These are phyloP conservation scores for Hydraecia micacea DNA, from an alignment of 2,888 invertebrate species.

Conservation along the genomic window DNA sequence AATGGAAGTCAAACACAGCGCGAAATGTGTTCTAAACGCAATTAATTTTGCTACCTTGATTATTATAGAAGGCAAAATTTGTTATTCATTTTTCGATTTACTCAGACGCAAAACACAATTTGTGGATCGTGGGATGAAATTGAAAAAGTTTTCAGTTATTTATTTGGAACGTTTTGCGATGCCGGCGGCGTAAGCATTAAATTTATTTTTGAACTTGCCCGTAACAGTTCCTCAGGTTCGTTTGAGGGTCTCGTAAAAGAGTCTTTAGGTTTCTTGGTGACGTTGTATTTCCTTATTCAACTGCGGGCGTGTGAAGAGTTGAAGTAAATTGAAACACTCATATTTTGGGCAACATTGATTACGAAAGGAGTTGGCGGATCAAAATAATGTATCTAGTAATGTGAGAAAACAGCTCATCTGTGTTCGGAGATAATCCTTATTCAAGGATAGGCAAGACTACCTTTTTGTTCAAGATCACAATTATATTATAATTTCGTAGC, in stretches of 20 bases:
- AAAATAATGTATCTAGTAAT: neutral
- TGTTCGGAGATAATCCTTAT: neutral
- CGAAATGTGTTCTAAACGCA: conserved; percentile 73
- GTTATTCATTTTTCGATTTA: conserved; percentile 88
- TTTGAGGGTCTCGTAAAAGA: conserved; percentile 37
- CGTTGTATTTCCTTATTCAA: conserved; percentile 23
- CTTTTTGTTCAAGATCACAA: neutral
- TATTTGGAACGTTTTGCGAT: conserved; percentile 84
- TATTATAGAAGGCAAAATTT: conserved; percentile 84
- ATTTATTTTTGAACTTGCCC: conserved; percentile 82
- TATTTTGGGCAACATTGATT: neutral
- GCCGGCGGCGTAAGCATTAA: conserved; percentile 80
- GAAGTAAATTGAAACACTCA: neutral
- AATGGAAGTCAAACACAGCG: conserved; percentile 50
- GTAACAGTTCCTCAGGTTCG: conserved; percentile 72
- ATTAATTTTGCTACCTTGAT: conserved; percentile 80
- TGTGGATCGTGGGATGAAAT: conserved; percentile 87
- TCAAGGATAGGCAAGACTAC: neutral
- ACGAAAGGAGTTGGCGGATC: neutral
- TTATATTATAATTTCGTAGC: neutral
- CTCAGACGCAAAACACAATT: conserved; percentile 89
- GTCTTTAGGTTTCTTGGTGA: conserved; percentile 27
- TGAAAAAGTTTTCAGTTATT: conserved; percentile 90
- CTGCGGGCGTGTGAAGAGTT: neutral
- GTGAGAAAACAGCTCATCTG: neutral